Base-by-base conservation (phyloP, 2,113 vertebrate genomes). In the Nothocercus nigrocapillus region DNA sequence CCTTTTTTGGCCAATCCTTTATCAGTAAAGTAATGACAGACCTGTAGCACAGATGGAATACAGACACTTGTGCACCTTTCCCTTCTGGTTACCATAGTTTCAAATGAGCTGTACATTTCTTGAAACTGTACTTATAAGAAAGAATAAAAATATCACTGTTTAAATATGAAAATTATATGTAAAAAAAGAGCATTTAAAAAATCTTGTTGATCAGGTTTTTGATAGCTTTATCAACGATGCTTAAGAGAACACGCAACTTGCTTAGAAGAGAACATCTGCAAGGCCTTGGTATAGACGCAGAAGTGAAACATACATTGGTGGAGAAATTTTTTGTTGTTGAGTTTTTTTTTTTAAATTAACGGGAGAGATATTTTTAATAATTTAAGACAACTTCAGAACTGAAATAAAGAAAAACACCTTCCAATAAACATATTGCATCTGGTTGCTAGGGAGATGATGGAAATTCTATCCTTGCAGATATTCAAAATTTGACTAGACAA, bases 31-130 rank as follows among this genome's bases (percentile, higher is more conserved):
- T 49, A 90, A 53, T 1, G 2, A 73, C 11, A 92, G 53, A 89
- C 58, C 44, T 67, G 20, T 7, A 82, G 8, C 62, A 92, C 66
- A 90, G 73, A 89, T 82, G 24, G 38, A 67, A 74, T 21, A 66
- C 17, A 91, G 34, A 82, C 1, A 66, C 24, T 80, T 34, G 30
- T 45, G 77, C 63, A 93, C 74, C 74, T 69, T 85, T 93, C 53
- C 63, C 11, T 78, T 61, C 90, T 87, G n/a, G 95, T 96, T 96
- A 82, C 90, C 92, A 94, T 94, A 95, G 92, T 76, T 96, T 95
- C 96, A 90, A 92, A 92, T 38, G n/a, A 96, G 93, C 62, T 30
- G 77, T 58, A 54, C 9, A 82, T 89, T 92, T 89, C 92, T 93
- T 90, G 88, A 95, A 96, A 81, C 82, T 94, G 82, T 94, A 88